Base-by-base conservation (phyloP, 23 tunicate genomes). In the Styela clava region DNA sequence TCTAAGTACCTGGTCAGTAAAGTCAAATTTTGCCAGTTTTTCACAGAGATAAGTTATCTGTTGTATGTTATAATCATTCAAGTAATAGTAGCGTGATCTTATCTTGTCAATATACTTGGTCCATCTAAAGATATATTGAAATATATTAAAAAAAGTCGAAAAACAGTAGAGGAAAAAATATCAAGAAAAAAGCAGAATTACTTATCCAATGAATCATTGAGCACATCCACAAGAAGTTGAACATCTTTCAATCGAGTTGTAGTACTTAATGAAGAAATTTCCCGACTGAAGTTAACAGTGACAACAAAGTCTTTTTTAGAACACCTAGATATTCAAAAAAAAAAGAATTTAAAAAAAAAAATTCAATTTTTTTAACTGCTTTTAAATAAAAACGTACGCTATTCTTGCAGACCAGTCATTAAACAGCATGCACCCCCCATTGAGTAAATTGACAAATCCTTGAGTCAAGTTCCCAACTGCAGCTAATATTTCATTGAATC, bases 41-140 rank as follows among this genome's bases (percentile, higher is more conserved):
- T 79, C 34, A 34, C 88, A 89, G 0, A 89, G 68, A 44, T 89
- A 89, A 31, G 74, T 84, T 30, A 84, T 84, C 74, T 89, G 94
- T 37, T 84, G 79, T 2, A 89, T 71, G 33, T 74, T 84, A 84
- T 73, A 89, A 68, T 89, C 81, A 37, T 89, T 89, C 32, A 89
- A 56, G n/a, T 73, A 34, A 0, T 73, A 73, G n/a, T 73, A 52
- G 9, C 0, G 26, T 16, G 28, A 33, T 24, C 78, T 28, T 16
- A 1, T 31, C 18, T 19, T 1, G 16, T 73, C 44, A 24, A 73
- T 73, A 23, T 73, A 33, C 0, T 73, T 31, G 16, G 20, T 73
- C 78, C 78, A 73, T 33, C 78, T 73, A 0, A 23, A 34, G 28
- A 44, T 5, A 7, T 5, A 44, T 5, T 5, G 56, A 44, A 44